Base-by-base conservation (phyloP, 2,113 vertebrate species). In the Cariama cristata region DNA sequence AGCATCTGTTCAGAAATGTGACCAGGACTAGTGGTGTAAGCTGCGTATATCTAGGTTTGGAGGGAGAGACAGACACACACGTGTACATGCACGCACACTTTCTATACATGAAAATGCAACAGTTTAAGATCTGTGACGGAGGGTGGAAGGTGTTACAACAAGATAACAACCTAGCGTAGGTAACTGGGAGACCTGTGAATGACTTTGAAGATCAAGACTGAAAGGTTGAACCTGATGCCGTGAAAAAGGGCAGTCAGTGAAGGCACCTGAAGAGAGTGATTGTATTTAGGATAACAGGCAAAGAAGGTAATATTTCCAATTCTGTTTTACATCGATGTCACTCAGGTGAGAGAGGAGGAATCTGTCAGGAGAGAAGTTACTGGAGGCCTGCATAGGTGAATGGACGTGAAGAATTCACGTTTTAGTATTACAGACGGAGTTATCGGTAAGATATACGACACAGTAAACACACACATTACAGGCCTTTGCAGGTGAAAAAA, bases 81-180 rank as follows among this genome's bases (percentile, higher is more conserved):
- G 8, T 14, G 28, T 9, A 28, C 4, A 38, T 5, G 5, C 17
- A n/a, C 1, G 1, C 12, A 17, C 6, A 2, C 5, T 47, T 74
- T 59, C 68, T 71, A 2, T 14, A 47, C 0, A 0, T 59, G n/a
- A 89, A 80, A 88, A 79, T 30, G 20, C 50, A 32, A 11, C 14
- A 33, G 50, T 55, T 88, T 59, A 45, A 80, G 74, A 66, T n/a
- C n/a, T 0, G 0, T 68, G 40, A 55, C 1, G 49, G 14, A 40
- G 42, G 12, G 12, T n/a, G 22, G 55, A 69, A 73, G 20, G 35
- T 63, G 6, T 80, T 76, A 79, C 35, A 44, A 38, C 0, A 53
- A 16, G 13, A 32, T 24, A 52, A 14, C 40, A 75, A 47, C 15
- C 5, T 28, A 50, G 33, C 3, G 0, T 13, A 64, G 14, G 50